phyloP scores from a whole-genome alignment of 2,113 vertebrate species.

The Sphyrna mokarran region DNA sequence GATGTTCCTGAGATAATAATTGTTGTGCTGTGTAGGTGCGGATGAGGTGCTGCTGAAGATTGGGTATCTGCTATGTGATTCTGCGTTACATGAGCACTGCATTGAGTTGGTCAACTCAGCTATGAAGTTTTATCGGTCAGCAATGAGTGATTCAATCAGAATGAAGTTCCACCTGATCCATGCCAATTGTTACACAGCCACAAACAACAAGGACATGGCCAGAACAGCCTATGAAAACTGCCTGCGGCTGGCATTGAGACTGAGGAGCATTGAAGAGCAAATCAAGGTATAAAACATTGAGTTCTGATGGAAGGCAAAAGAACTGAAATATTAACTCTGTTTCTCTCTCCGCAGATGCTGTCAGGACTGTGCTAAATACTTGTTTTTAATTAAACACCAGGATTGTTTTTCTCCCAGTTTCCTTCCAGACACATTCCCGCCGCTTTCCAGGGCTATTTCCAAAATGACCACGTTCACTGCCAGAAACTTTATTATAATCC shows the following conservation, averaged over 20 bases:
- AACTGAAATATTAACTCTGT: background rate
- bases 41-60: conserved; percentile 10
- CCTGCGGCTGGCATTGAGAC: background rate
- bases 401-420: background rate
- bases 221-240: conserved; percentile 25
- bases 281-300: background rate
- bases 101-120: background rate
- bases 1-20: background rate
- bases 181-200: background rate
- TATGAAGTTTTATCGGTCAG: background rate
- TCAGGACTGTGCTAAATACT: background rate
- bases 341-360: background rate
- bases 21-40: background rate
- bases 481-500: background rate
- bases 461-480: background rate
- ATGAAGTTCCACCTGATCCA: conserved; percentile 23
- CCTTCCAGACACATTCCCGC: background rate
- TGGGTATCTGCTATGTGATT: background rate
- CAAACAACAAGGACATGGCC: background rate
- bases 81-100: background rate
- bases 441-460: background rate
- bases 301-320: background rate
- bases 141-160: conserved; percentile 2
- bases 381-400: too few species aligned
- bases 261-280: background rate